phyloP scores from a whole-genome alignment of 2,113 vertebrate genomes.

The Sturnus vulgaris region DNA sequence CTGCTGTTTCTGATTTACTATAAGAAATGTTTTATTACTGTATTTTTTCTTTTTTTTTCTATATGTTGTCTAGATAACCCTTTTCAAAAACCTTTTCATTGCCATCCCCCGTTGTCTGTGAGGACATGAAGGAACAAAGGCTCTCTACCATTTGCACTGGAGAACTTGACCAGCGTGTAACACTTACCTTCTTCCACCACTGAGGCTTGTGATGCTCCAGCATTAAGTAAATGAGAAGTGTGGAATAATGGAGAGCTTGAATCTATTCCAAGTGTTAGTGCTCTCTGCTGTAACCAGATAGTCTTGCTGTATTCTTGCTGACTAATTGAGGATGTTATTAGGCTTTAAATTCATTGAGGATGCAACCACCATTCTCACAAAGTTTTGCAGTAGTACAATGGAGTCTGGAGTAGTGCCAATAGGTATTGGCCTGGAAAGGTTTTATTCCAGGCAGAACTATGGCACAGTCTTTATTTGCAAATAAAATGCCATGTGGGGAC shows the following conservation, averaged over 20 bases:
- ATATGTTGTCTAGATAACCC: neutral
- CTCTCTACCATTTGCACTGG: neutral
- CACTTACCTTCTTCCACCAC: neutral
- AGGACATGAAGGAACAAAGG: rapidly evolving
- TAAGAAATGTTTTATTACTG: neutral
- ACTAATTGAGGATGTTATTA: constrained; percentile 6
- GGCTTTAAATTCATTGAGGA: neutral
- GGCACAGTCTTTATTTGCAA: neutral
- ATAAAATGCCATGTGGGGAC: neutral
- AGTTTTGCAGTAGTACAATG: neutral
- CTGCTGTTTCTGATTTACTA: neutral
- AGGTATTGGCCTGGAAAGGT: neutral
- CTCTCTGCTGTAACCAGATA: constrained; percentile 13
- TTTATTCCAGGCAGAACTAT: neutral
- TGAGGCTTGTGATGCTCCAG: neutral
- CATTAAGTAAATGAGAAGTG: neutral
- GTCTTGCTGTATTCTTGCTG: constrained; percentile 4
- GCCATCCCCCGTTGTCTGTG: neutral
- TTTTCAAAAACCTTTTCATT: neutral
- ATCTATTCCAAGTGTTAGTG: neutral
- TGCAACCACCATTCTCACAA: neutral
- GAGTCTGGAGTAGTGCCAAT: neutral
- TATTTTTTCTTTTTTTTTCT: neutral
- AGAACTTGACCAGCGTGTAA: neutral
- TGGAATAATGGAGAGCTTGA: neutral